Conservation (phyloP, 2,888 invertebrate genomes). For the Drosophila subsilvestris region DNA sequence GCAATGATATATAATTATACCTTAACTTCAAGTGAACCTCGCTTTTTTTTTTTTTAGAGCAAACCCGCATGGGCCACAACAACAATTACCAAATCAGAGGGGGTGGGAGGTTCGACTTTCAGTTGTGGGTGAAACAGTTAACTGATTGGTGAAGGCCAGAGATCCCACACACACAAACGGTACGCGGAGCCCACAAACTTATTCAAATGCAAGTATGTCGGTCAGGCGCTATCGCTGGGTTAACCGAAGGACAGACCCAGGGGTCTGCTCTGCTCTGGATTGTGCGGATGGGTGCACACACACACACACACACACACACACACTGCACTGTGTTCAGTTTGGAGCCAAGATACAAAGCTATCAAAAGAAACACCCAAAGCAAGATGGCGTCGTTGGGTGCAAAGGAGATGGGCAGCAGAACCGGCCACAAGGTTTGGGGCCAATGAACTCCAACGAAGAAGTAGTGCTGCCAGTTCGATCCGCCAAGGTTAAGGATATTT, state of each 20-base stretch:
- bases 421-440: slow-evolving; percentile 14
- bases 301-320: not conserved
- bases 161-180: slow-evolving; percentile 17
- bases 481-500: slow-evolving; percentile 69
- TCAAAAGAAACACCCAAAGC: not conserved
- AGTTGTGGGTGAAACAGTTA: slow-evolving; percentile 23
- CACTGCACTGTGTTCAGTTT: not conserved
- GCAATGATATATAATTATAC: slow-evolving; percentile 7
- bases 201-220: slow-evolving; percentile 1
- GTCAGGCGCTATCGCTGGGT: not conserved
- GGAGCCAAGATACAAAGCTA: not conserved
- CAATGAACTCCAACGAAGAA: slow-evolving; percentile 53
- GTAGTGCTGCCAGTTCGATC: slow-evolving; percentile 24
- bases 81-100: slow-evolving; percentile 37
- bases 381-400: slow-evolving; percentile 6
- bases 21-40: slow-evolving; percentile 23
- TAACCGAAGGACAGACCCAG: slow-evolving; percentile 19
- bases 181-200: not conserved
- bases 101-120: slow-evolving; percentile 5
- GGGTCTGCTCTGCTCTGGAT: not conserved
- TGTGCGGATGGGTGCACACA: not conserved
- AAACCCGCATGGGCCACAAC: slow-evolving; percentile 24
- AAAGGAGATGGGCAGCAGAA: slow-evolving; percentile 4
- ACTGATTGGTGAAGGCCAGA: slow-evolving; percentile 35
- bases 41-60: slow-evolving; percentile 10